Base-by-base conservation (phyloP, 2,797 vertebrate genomes). In the Poliocrania exsul region DNA sequence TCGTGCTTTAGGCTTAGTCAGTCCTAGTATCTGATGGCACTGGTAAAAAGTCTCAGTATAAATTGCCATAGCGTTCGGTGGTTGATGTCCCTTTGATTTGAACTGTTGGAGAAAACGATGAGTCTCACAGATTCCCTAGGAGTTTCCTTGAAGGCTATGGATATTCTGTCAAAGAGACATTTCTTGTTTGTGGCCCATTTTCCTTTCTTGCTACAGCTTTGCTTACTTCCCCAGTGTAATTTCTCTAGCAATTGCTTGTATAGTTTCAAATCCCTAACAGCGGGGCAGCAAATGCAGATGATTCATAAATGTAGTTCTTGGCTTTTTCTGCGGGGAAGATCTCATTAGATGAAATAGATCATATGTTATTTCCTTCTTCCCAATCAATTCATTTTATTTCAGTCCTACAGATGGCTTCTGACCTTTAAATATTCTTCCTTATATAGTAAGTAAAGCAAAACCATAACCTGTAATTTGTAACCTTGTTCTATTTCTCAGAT, bases 361-460 rank as follows among this genome's bases (percentile, higher is more conserved):
- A 0, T 86, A 65, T 90, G 56, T 92, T 96, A 88, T 84, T 95
- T 96, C 85, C 77, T 91, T 91, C 56, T 94, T 91, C 80, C 70
- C 87, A 81, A 93, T 93, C 91, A 91, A 54, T 94, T 95, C 69
- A 40, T 86, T 94, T 95, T 92, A 91, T 96, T 95, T 93, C 73
- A 73, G 66, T 84, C 73, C 61, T 88, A n/a, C 5, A 16, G 37
- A 75, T 91, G 58, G 82, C 91, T 96, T 93, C 79, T 93, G 93
- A 94, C 92, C 89, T 91, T 96, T 93, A 93, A 94, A 88, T 85
- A 93, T 81, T 92, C 62, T 91, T 81, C 44, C 56, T 79, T 1
- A 0, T 78, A 65, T 61, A 79, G 80, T 88, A 90, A 94, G 54
- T 70, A 94, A 95, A 95, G 58, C 56, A 88, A 94, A 96, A 57